Percentiles rank a stretch among this genome's conserved stretches.
Conservation (phyloP, 37 sponge, comb jelly and placozoan species). For the Beroe ovata region DNA sequence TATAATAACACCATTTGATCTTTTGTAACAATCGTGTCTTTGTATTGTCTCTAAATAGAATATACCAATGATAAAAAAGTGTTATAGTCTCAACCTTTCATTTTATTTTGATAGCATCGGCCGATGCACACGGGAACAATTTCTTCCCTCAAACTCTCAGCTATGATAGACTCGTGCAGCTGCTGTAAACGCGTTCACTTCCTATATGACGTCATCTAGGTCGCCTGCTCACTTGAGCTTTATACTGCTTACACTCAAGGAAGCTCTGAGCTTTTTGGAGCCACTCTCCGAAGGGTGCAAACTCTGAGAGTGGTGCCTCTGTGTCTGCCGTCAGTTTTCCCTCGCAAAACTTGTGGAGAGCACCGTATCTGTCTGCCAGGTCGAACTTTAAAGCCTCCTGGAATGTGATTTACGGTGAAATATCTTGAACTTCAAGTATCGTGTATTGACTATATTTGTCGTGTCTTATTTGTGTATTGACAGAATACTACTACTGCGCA, state of each 20-base stretch:
- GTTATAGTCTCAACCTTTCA: too few relatives aligned
- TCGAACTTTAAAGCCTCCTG: conserved; percentile 77
- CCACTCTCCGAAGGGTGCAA: conserved; percentile 31
- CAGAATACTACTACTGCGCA: too few relatives aligned
- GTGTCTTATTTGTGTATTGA: too few relatives aligned
- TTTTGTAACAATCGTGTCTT: neutral
- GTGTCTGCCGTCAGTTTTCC: conserved; percentile 14
- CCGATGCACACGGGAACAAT: too few relatives aligned
- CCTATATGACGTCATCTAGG: conserved; percentile 15
- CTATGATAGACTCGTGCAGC: too few relatives aligned
- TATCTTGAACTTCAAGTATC: too few relatives aligned
- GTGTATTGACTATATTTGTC: too few relatives aligned
- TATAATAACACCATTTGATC: neutral
- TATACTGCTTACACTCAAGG: conserved; percentile 27
- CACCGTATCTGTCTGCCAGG: conserved; percentile 69
- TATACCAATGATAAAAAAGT: too few relatives aligned
- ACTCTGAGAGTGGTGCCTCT: conserved; percentile 18
- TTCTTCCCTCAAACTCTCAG: too few relatives aligned
- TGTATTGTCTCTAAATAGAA: too few relatives aligned
- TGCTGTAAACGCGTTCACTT: too few relatives aligned
- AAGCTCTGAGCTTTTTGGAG: conserved; percentile 15
- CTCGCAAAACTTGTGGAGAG: conserved; percentile 58
- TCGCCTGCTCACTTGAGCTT: conserved; percentile 9
- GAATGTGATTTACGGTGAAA: neutral
- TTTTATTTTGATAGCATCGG: too few relatives aligned